phyloP scores from a whole-genome alignment of 2,888 invertebrate genomes.

The Epistrophella euchroma region DNA sequence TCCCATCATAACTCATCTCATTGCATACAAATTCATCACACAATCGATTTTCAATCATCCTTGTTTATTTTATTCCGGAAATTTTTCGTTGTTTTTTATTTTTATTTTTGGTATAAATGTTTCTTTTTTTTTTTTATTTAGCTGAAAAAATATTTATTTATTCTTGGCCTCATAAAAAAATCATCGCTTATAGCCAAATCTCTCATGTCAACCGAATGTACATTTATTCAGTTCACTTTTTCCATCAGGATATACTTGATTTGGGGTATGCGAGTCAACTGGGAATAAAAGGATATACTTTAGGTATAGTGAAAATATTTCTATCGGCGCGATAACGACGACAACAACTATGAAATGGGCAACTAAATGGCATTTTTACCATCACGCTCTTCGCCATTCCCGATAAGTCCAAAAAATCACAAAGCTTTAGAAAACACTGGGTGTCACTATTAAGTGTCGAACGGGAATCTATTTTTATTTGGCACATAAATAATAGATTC shows the following conservation, averaged over 20 bases:
- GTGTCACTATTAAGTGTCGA: conserved; percentile 71
- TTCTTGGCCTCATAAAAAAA: conserved; percentile 70
- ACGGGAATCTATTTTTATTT: conserved; percentile 72
- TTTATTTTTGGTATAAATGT: neutral
- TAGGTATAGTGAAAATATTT: conserved; percentile 28
- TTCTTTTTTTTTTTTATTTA: neutral
- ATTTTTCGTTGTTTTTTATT: conserved; percentile 1
- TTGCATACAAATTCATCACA: conserved; percentile 72
- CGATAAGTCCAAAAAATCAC: neutral
- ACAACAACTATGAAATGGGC: conserved; percentile 10
- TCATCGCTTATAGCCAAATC: conserved; percentile 73
- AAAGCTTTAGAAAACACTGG: conserved; percentile 61
- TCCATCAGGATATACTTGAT: neutral
- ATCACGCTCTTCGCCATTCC: neutral
- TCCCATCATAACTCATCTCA: conserved; percentile 59
- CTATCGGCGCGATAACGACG: conserved; percentile 14
- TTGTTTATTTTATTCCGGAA: conserved; percentile 59
- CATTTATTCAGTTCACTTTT: conserved; percentile 27
- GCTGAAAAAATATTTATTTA: conserved; percentile 64
- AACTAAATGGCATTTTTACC: conserved; percentile 4
- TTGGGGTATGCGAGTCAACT: conserved; percentile 11
- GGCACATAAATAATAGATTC: conserved; percentile 71
- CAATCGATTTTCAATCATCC: conserved; percentile 75
- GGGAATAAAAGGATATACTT: neutral
- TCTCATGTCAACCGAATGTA: conserved; percentile 61